phyloP scores from a whole-genome alignment of 2,113 vertebrate species.

The Halcyon malimbica region DNA sequence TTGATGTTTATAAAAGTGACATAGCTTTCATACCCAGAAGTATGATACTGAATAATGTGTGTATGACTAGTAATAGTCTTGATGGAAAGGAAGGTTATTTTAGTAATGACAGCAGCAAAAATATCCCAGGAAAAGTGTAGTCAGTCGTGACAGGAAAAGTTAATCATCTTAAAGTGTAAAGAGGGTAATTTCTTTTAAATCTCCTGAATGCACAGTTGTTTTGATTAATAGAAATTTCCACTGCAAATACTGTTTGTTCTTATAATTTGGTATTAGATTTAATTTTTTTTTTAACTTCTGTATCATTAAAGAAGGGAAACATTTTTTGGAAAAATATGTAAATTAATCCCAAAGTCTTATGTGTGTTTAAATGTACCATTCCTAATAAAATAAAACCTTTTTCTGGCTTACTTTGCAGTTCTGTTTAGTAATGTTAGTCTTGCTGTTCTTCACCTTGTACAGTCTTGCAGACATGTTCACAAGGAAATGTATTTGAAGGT shows the following conservation, averaged over 20 bases:
- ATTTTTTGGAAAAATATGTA: slow-evolving; percentile 61
- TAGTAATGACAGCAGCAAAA: slow-evolving; percentile 49
- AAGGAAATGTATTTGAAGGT: background rate
- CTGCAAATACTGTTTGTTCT: slow-evolving; percentile 47
- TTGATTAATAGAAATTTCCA: slow-evolving; percentile 55
- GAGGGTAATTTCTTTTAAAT: slow-evolving; percentile 32
- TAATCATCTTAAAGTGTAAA: slow-evolving; percentile 16
- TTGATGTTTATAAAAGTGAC: slow-evolving; percentile 65
- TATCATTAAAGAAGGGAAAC: slow-evolving; percentile 59
- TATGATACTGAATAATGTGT: slow-evolving; percentile 39
- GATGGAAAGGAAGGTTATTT: slow-evolving; percentile 58
- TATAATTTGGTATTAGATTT: slow-evolving; percentile 54
- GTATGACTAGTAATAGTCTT: slow-evolving; percentile 60
- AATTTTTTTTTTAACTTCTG: slow-evolving; percentile 55
- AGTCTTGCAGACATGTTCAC: background rate
- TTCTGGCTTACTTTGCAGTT: slow-evolving; percentile 56
- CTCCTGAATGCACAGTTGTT: slow-evolving; percentile 54
- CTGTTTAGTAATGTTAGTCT: background rate
- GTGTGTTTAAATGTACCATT: slow-evolving; percentile 71
- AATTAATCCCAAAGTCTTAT: slow-evolving; percentile 67
- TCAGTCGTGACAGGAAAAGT: slow-evolving; percentile 28
- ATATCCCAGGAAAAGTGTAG: slow-evolving; percentile 47
- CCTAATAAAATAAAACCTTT: slow-evolving; percentile 71
- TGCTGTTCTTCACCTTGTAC: background rate
- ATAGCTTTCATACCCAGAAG: slow-evolving; percentile 58